Percentiles rank a stretch among this genome's conserved stretches.
These are phyloP conservation scores for Copidosoma floridanum DNA, from an alignment of 1,140 invertebrate genomes.

Conservation along the genomic window DNA sequence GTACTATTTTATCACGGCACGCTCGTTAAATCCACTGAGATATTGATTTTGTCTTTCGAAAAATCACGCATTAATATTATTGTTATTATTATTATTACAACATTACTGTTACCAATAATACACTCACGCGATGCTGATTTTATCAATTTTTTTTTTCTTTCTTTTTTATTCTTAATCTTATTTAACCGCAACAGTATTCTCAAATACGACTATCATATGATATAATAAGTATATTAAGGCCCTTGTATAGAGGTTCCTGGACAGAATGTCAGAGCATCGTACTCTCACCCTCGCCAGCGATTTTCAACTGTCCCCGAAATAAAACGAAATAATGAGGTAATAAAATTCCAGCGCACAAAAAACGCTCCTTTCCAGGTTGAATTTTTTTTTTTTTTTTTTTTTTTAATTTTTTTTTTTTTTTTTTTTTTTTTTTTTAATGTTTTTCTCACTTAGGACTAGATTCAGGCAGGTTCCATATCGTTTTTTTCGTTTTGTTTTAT, in stretches of 20 bases:
- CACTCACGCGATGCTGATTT: slow-evolving; percentile 12
- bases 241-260: slow-evolving; percentile 46
- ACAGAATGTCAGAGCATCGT: slow-evolving; percentile 34
- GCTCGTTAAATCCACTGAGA: too few species aligned
- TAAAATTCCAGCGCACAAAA: too few species aligned
- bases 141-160: neutral
- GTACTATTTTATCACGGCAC: too few species aligned
- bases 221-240: slow-evolving; percentile 51
- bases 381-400: too few species aligned
- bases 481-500: slow-evolving; percentile 11
- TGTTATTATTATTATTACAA: slow-evolving; percentile 26
- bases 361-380: too few species aligned
- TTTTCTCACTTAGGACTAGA: slow-evolving; percentile 38
- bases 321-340: too few species aligned
- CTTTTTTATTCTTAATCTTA: slow-evolving; percentile 1
- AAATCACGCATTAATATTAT: neutral
- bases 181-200: slow-evolving; percentile 31
- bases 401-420: too few species aligned
- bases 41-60: neutral
- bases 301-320: slow-evolving; percentile 42
- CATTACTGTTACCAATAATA: slow-evolving; percentile 26
- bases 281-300: slow-evolving; percentile 24
- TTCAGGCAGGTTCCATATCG: slow-evolving; percentile 31
- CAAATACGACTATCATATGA: slow-evolving; percentile 39
- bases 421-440: slow-evolving; percentile 10